phyloP scores from a whole-genome alignment of 2,888 invertebrate species.

The Hirtodrosophila trivittata region DNA sequence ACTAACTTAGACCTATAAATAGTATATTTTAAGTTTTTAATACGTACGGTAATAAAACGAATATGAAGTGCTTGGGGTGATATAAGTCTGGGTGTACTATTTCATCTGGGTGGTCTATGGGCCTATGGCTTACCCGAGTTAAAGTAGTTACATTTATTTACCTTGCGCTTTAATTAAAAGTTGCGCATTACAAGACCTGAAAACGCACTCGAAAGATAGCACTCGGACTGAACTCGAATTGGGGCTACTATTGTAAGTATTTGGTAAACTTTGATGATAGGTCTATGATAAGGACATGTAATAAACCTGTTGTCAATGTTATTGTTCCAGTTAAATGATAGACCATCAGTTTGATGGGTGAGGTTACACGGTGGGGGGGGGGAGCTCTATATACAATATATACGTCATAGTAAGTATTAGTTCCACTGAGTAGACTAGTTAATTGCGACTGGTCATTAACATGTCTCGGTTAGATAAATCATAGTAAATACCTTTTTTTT shows the following conservation, averaged over 20 bases:
- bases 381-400: no score
- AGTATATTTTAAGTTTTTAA: not conserved
- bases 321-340: conserved; percentile 10
- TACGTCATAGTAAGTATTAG: conserved; percentile 23
- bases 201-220: no score
- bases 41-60: no score
- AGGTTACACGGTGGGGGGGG: no score
- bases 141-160: no score
- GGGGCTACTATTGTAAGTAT: no score
- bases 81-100: not conserved
- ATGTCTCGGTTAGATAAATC: conserved; percentile 28
- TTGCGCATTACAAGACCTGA: no score
- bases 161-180: no score
- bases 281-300: conserved; percentile 25
- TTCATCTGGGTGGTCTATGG: conserved; percentile 1
- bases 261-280: conserved; percentile 34
- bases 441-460: conserved; percentile 9
- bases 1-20: conserved; percentile 24
- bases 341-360: conserved; percentile 12
- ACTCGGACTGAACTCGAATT: no score
- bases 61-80: not conserved
- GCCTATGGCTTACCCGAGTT: not conserved
- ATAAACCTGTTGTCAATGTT: conserved; percentile 11
- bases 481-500: conserved; percentile 2
- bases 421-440: not conserved